Conservation (phyloP, 2,797 vertebrate genomes). For the Rallus crepitans region DNA sequence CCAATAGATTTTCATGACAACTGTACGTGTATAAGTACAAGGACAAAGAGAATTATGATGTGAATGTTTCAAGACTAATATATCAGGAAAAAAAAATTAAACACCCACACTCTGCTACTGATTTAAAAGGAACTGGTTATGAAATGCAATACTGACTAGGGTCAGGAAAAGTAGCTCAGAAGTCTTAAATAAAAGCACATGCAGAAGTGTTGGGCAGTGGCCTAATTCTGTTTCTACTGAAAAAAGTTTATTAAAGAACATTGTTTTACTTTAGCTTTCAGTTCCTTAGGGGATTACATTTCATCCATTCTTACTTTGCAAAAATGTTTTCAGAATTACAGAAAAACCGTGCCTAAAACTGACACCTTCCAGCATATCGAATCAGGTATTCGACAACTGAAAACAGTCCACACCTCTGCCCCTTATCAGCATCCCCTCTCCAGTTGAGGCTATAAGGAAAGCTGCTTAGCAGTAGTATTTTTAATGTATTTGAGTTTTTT, state of each 20-base stretch:
- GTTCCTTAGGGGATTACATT: background rate
- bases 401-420: background rate
- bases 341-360: background rate
- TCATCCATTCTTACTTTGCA: background rate
- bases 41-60: background rate
- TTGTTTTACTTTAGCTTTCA: background rate
- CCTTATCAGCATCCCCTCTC: background rate
- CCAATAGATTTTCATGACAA: background rate
- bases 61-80: background rate
- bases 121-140: background rate
- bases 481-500: background rate
- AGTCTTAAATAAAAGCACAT: background rate
- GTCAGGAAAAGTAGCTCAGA: background rate
- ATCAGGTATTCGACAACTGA: rapidly evolving
- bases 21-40: background rate
- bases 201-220: background rate
- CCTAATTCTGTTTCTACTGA: background rate
- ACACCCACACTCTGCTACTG: background rate
- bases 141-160: background rate
- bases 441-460: background rate
- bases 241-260: background rate
- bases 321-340: background rate
- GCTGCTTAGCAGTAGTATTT: background rate
- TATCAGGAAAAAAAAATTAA: background rate
- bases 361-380: background rate